Evolutionary conservation across 2,113 vertebrate species (phyloP), one percentile per base, ranked within the genome.

Genomic region (Triplophysa siluroides): DNA sequence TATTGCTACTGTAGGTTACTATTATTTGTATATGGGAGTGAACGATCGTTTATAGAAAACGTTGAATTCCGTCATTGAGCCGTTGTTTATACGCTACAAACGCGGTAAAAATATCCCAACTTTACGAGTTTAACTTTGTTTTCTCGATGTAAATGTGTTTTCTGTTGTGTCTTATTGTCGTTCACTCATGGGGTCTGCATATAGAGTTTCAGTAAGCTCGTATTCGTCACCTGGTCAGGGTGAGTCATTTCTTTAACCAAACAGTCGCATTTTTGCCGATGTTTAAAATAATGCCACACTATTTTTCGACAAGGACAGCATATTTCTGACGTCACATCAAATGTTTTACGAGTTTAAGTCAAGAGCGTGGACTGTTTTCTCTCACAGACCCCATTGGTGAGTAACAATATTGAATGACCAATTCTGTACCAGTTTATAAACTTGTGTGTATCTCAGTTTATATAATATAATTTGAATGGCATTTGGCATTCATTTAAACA

Each of bases 131-230:
- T 45, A 45, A 45, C 43, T 3, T 45, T 8, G 12, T 54, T 26
- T 72, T 82, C 43, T 71, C 7, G 26, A 8, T 26, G 33, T 52
- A 1, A 26, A 8, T 19, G 13, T 58, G 41, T 54, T 73, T 41
- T 24, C 9, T 6, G 26, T 11, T 72, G 56, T 9, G 38, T 18
- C 33, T 58, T 85, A 87, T 89, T 83, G 77, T 79, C 69, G 91
- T 88, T 87, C 89, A 63, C 69, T 70, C 62, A 83, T 78, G 85
- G 83, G 47, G 77, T 78, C 71, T 21, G 16, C 41, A 58, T 80
- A 82, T 81, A 80, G 74, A 76, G 65, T 86, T 81, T 70, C 83
- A 68, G 52, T 45, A 23, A 12, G 63, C 12, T 66, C 67, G 56
- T n/a, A 56, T 54, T 52, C 26, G 16, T 50, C 29, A 29, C 21